phyloP scores from a whole-genome alignment of 2,113 vertebrate genomes.

The Bos indicus region DNA sequence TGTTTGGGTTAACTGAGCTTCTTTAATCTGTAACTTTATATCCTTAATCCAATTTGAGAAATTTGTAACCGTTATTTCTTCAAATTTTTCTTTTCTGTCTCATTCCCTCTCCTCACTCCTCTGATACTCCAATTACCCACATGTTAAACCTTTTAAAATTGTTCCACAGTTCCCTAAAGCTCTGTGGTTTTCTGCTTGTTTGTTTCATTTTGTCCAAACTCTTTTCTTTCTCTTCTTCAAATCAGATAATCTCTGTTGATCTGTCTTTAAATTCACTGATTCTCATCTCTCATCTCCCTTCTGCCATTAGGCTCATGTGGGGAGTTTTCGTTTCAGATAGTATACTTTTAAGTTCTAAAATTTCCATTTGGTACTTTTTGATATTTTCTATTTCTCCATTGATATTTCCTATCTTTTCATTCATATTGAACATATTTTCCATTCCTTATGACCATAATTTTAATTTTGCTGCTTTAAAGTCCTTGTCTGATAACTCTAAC shows the following conservation, averaged over 20 bases:
- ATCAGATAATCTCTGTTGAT: not conserved
- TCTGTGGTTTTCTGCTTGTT: not conserved
- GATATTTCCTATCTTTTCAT: not conserved
- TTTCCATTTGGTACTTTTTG: not conserved
- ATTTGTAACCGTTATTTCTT: not conserved
- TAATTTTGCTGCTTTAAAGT: not conserved
- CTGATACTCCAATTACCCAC: not conserved
- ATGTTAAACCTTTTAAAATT: not conserved
- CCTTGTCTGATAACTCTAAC: not conserved
- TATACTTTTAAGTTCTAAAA: conserved; percentile 12
- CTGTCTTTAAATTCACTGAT: not conserved
- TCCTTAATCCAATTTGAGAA: not conserved
- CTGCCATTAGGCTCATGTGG: not conserved
- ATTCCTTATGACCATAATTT: not conserved
- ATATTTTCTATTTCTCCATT: not conserved
- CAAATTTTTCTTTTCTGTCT: not conserved
- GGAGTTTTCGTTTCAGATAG: not conserved
- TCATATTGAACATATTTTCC: not conserved
- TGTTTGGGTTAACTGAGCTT: not conserved
- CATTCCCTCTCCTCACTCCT: not conserved
- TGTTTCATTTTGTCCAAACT: not conserved
- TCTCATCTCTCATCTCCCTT: not conserved
- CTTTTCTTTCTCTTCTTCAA: not conserved
- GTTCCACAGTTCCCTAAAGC: not conserved
- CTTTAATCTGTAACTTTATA: not conserved